Evolutionary conservation across 2,888 invertebrate genomes (phyloP), one percentile per base, ranked within the genome.

Genomic region (Corythucha ciliata): DNA sequence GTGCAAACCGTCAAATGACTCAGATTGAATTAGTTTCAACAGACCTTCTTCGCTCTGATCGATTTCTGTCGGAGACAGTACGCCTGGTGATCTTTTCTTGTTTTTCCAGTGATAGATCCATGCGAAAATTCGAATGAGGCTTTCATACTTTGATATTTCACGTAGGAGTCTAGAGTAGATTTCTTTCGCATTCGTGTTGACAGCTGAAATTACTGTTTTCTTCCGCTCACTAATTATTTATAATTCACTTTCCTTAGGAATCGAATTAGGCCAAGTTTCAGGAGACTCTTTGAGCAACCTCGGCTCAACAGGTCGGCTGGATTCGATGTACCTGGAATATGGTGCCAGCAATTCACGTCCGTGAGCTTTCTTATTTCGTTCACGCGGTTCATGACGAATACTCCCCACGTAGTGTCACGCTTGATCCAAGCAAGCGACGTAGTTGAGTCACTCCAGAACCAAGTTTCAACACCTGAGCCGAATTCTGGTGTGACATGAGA

Each of bases 261-360:
- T 34, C 5, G 5, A 6, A 10, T 34, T 34, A 4, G 10, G 34
- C 34, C 34, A 34, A 16, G 14, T 4, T 6, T 4, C 18, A 18
- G 34, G 34, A 34, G 34, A 10, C 34, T 10, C 18, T 34, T 34
- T 34, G 34, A 34, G 10, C 34, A 14, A 34, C 34, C 18, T 14
- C 14, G 34, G 34, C 6, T 18, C 34, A 37, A 12, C 6, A 47
- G 36, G 20, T 47, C 47, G 5, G 47, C 47, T n/a, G 47, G 65
- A 65, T 66, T 47, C 5, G 55, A 5, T 3, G 18, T 18, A 10
- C 65, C 64, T 3, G 65, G 62, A 5, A 66, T 53, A 54, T 63
- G 61, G 16, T 34, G 6, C 34, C 34, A 34, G 10, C 34, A 14
- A 34, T 34, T 10, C 18, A 34, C 18, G 6, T 16, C 14, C 18